Percentiles rank a stretch among this genome's conserved stretches.
Evolutionary conservation across 2,113 vertebrate species (phyloP).

Genomic region (Oryzias melastigma): DNA sequence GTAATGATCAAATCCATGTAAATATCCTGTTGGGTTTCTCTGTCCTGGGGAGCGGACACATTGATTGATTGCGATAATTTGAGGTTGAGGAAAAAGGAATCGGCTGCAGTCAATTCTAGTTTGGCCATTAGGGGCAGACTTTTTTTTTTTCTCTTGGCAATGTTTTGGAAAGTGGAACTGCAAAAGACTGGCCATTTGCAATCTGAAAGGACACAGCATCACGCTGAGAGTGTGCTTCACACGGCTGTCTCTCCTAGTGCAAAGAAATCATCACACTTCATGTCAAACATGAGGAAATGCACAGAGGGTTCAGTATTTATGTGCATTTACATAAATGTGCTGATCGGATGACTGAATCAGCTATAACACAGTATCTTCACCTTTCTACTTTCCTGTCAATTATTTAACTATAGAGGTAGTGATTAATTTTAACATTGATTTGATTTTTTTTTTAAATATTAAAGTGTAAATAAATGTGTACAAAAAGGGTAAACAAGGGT

Average conservation of each 20-base stretch:
- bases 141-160: slow-evolving; percentile 14
- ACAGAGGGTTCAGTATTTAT: slow-evolving; percentile 2
- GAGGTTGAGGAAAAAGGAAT: slow-evolving; percentile 23
- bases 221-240: not conserved
- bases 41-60: not conserved
- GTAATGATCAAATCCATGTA: slow-evolving; percentile 42
- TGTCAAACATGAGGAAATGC: slow-evolving; percentile 18
- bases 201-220: too few relatives aligned
- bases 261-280: slow-evolving; percentile 12
- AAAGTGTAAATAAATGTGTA: too few relatives aligned
- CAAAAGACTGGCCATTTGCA: slow-evolving; percentile 8
- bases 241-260: slow-evolving; percentile 5
- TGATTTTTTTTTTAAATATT: too few relatives aligned
- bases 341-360: not conserved
- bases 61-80: not conserved
- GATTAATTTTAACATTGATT: too few relatives aligned
- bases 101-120: slow-evolving; percentile 18
- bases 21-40: slow-evolving; percentile 43
- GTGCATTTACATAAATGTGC: not conserved
- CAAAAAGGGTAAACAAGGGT: too few relatives aligned
- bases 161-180: slow-evolving; percentile 9
- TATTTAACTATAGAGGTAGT: too few relatives aligned
- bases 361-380: not conserved
- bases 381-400: too few relatives aligned
- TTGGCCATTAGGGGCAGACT: slow-evolving; percentile 5